Percentiles rank a stretch among this genome's conserved stretches.
Evolutionary conservation across 2,797 vertebrate genomes (phyloP).

Genomic region (Diceros bicornis): DNA sequence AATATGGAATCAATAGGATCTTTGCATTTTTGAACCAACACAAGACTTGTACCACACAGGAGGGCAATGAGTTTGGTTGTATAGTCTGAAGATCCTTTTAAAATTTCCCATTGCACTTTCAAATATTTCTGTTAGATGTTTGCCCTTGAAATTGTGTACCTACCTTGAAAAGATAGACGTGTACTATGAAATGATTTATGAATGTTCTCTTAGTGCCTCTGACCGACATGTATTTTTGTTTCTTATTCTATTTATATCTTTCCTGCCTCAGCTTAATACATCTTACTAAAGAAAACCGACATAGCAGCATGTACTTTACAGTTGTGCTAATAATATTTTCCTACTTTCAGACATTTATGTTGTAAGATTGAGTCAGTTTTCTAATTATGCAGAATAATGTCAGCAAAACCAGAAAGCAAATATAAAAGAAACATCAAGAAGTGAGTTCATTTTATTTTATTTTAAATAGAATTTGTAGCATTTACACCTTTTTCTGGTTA

Average conservation of each 20-base stretch:
- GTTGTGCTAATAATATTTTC: neutral
- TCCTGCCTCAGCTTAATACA: conserved; percentile 31
- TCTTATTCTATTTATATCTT: conserved; percentile 33
- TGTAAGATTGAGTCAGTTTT: conserved; percentile 5
- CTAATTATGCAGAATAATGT: neutral
- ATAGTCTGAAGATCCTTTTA: neutral
- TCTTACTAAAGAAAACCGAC: conserved; percentile 52
- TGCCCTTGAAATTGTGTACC: conserved; percentile 65
- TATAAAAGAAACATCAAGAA: conserved; percentile 20
- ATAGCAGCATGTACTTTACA: neutral
- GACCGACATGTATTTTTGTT: conserved; percentile 62
- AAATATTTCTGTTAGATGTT: conserved; percentile 24
- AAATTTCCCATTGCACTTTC: neutral
- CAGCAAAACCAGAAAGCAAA: conserved; percentile 33
- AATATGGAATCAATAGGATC: neutral
- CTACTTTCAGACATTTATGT: neutral
- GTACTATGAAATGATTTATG: conserved; percentile 42
- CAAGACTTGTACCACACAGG: neutral
- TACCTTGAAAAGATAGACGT: conserved; percentile 29
- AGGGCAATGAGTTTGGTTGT: neutral
- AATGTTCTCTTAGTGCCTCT: conserved; percentile 53
- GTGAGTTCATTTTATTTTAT: conserved; percentile 24
- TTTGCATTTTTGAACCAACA: neutral
- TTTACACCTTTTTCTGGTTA: neutral
- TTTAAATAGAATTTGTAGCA: neutral